A percentile compares a stretch with the other conserved stretches of the same genome.
These are phyloP conservation scores for Physocephala rufipes DNA, from an alignment of 2,888 invertebrate genomes.

Conservation along the genomic window DNA sequence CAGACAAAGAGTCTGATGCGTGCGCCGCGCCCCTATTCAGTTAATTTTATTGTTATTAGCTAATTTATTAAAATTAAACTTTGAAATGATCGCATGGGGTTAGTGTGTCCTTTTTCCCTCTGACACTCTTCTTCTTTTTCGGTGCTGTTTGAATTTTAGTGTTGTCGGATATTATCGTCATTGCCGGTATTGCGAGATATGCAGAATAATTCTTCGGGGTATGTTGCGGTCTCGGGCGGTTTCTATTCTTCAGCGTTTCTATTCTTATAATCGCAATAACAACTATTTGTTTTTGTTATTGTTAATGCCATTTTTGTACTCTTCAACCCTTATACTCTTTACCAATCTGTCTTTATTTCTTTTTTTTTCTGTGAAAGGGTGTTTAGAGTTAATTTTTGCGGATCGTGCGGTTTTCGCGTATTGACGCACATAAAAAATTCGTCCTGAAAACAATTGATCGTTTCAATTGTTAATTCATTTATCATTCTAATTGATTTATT, in stretches of 20 bases:
- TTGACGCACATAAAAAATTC: neutral
- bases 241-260: neutral
- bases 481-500: constrained; percentile 15
- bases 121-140: neutral
- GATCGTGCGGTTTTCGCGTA: constrained; percentile 24
- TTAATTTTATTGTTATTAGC: constrained; percentile 41
- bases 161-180: constrained; percentile 23
- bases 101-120: no score
- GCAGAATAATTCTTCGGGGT: neutral
- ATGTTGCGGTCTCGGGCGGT: neutral
- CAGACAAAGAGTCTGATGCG: neutral
- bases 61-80: constrained; percentile 26
- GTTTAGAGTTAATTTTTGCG: constrained; percentile 20
- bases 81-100: neutral
- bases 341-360: neutral
- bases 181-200: neutral
- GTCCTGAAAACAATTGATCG: neutral
- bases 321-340: no score
- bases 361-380: constrained; percentile 15
- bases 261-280: constrained; percentile 3
- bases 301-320: neutral
- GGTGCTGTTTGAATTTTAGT: constrained; percentile 6
- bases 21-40: constrained; percentile 21
- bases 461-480: constrained; percentile 8
- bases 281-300: neutral